Base-by-base conservation (phyloP, 2,888 invertebrate species). In the Ectemnius lituratus region DNA sequence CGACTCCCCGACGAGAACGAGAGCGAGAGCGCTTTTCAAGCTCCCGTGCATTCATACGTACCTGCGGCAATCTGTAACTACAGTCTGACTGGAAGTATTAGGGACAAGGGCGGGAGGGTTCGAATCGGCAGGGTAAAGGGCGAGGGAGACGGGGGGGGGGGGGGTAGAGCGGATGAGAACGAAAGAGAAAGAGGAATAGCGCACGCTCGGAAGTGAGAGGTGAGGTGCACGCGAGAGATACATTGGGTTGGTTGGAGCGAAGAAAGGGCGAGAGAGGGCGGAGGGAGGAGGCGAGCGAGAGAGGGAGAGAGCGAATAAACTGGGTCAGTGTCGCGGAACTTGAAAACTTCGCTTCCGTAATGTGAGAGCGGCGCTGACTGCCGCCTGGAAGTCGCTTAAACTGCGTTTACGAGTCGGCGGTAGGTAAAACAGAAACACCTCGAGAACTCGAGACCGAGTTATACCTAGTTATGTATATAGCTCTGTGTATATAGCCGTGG, bases 291-390 rank as follows among this genome's bases (percentile, higher is more conserved):
- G 62, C 66, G 58, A 57, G 64, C 20, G 56, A 16, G 56, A 61
- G 60, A 52, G 62, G 57, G 70, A 74, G 65, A 62, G 62, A 71
- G 80, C 77, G 78, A 85, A 85, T 82, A 89, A 90, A 90, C 89
- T 90, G 89, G 90, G 90, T 90, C 90, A 90, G 89, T 90, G 90
- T 90, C 90, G 89, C 87, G 88, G 89, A 90, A 90, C 90, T 90
- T 89, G 90, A 90, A 90, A 90, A 90, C 89, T 90, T 90, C 85
- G 88, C 89, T 90, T 89, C 89, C 89, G 90, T 90, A 90, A 90
- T 90, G 88, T 87, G 88, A 88, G 83, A 79, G 83, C 73, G 79
- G 78, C 82, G 70, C 82, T 80, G 82, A 80, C 84, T 84, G 78
- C 82, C 74, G 83, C 75, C 79, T 77, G 78, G 79, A 86, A 87